Percentiles rank a stretch among this genome's conserved stretches.
These are phyloP conservation scores for Trichopoda pennipes DNA, from an alignment of 2,888 invertebrate genomes.

Conservation along the genomic window DNA sequence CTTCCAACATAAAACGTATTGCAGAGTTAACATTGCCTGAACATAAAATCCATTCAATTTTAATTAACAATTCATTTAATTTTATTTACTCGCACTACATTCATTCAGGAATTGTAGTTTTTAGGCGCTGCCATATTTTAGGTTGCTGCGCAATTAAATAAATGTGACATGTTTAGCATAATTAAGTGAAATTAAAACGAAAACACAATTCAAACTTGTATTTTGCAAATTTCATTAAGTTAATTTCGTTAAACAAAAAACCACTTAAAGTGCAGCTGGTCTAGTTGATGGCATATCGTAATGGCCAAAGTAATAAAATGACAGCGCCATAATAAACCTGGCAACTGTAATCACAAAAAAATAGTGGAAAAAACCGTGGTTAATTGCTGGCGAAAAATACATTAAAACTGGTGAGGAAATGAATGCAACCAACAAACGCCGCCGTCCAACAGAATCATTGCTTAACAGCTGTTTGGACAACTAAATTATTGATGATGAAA, in stretches of 20 bases:
- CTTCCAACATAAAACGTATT: too few species aligned
- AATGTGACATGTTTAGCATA: slow-evolving; percentile 3
- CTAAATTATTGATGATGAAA: background rate
- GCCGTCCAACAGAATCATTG: slow-evolving; percentile 16
- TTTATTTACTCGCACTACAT: background rate
- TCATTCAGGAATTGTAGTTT: slow-evolving; percentile 17
- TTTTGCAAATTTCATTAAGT: slow-evolving; percentile 40
- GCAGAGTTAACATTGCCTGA: too few species aligned
- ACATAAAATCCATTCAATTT: too few species aligned
- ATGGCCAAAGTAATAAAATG: slow-evolving; percentile 38
- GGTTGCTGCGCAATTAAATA: slow-evolving; percentile 20
- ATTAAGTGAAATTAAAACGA: slow-evolving; percentile 35
- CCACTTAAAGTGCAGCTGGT: slow-evolving; percentile 50
- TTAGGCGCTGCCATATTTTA: slow-evolving; percentile 28
- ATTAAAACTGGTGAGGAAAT: slow-evolving; percentile 42
- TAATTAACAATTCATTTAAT: too few species aligned
- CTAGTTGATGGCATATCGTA: slow-evolving; percentile 25
- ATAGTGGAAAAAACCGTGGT: slow-evolving; percentile 2
- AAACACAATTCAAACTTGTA: slow-evolving; percentile 31
- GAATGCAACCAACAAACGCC: slow-evolving; percentile 27
- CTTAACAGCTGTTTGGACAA: slow-evolving; percentile 7
- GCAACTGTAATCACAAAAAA: background rate
- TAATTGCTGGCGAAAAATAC: slow-evolving; percentile 29
- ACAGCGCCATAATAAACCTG: slow-evolving; percentile 32
- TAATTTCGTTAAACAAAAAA: slow-evolving; percentile 35